Evolutionary conservation across 2,888 invertebrate species (phyloP).

Genomic region (Cheiracanthium punctorium): DNA sequence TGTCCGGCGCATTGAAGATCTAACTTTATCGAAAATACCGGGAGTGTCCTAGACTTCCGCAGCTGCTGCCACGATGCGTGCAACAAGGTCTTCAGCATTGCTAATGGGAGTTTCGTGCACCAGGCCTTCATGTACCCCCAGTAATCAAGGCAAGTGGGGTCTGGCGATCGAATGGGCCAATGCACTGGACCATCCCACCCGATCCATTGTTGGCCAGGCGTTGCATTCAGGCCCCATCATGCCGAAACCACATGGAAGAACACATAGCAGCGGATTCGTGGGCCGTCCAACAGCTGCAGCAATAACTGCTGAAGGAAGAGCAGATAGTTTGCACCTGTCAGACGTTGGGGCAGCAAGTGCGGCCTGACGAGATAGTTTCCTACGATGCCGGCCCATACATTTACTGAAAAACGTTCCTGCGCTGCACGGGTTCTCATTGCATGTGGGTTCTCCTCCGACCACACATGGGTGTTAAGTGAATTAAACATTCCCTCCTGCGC

Average conservation of each 20-base stretch:
- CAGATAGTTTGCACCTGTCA: conserved; percentile 68
- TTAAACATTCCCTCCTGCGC: conserved; percentile 72
- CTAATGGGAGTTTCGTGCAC: conserved; percentile 1
- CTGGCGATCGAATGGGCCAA: neutral
- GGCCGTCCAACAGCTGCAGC: conserved; percentile 67
- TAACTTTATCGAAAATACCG: neutral
- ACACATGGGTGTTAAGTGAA: conserved; percentile 73
- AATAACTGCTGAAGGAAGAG: conserved; percentile 70
- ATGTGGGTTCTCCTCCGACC: conserved; percentile 73
- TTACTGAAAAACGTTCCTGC: conserved; percentile 72
- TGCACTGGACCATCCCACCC: neutral
- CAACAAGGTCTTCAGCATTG: conserved; percentile 7
- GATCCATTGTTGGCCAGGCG: conserved; percentile 20
- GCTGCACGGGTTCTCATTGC: conserved; percentile 71
- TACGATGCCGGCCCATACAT: conserved; percentile 62
- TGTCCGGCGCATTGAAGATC: neutral
- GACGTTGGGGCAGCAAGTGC: conserved; percentile 63
- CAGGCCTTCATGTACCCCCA: neutral
- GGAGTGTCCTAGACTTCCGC: neutral
- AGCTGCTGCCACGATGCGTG: neutral
- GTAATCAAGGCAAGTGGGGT: neutral
- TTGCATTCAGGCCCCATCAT: conserved; percentile 10
- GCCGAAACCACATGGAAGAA: conserved; percentile 15
- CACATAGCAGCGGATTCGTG: neutral
- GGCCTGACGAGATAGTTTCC: conserved; percentile 71